Evolutionary conservation across 2,113 vertebrate genomes (phyloP).

Genomic region (Phodopus roborovskii): DNA sequence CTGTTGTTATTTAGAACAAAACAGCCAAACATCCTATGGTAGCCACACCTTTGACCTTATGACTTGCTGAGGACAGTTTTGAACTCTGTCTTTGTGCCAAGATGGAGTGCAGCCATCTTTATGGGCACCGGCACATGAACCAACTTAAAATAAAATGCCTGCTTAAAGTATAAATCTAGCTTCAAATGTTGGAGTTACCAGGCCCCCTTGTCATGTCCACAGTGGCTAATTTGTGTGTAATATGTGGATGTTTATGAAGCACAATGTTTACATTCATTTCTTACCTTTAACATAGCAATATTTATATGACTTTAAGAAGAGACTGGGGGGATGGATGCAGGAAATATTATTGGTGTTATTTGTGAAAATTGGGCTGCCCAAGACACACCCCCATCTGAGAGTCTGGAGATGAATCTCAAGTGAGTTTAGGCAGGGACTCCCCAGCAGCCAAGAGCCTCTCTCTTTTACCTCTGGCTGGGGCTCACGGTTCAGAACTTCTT

Average conservation of each 20-base stretch:
- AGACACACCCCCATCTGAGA: background rate
- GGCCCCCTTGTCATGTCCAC: background rate
- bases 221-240: background rate
- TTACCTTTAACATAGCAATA: background rate
- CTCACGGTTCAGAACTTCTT: background rate
- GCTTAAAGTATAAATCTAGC: background rate
- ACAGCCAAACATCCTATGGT: too few species aligned
- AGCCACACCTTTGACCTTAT: too few species aligned
- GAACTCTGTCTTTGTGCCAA: too few species aligned
- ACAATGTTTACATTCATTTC: background rate
- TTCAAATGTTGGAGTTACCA: background rate
- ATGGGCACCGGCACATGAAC: background rate
- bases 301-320: background rate
- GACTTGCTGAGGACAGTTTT: too few species aligned
- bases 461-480: background rate
- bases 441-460: background rate
- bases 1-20: too few species aligned
- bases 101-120: too few species aligned
- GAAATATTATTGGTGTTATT: background rate
- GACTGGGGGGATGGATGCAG: background rate
- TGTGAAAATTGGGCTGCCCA: background rate
- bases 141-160: background rate
- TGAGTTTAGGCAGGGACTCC: background rate
- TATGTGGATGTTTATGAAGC: background rate
- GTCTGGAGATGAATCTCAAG: background rate